Evolutionary conservation across 2,888 invertebrate genomes (phyloP), one percentile per base, ranked within the genome.

Genomic region (Scrobipalpa atriplicella): DNA sequence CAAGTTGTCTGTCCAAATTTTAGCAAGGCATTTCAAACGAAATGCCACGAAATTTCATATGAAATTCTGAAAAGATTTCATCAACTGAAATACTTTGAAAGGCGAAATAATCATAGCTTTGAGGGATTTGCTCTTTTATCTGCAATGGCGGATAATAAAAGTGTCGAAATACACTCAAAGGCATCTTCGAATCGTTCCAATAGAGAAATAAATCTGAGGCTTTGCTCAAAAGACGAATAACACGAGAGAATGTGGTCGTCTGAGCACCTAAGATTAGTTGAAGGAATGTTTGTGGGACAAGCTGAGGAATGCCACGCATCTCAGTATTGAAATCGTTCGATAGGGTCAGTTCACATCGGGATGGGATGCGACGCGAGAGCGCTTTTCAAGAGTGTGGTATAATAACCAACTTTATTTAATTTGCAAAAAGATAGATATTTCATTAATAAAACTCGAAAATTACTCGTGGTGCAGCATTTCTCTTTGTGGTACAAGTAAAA

Each of bases 121-220:
- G 47, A 47, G 10, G 16, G 47, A 47, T 47, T 47, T 47, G 47
- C 47, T 47, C 47, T 5, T 47, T 47, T 47, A n/a, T 47, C 47
- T 47, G 47, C 47, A 47, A 47, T 47, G n/a, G n/a, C 16, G 47
- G 47, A 47, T 47, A 16, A 47, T 47, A 47, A 19, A 52, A 52
- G 52, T 52, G 11, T 19, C 19, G 19, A 52, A 52, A 52, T 52
- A 52, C 54, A 56, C 13, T 56, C 54, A 56, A 56, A 56, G 21
- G 29, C 18, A 11, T 21, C 6, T n/a, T 1, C 13, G 21, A 19
- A 52, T 52, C 19, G 18, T 9, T 10, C 21, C 52, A 19, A 19
- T 21, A 21, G 21, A 21, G n/a, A 19, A 56, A 56, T 56, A 5
- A 56, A 56, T 21, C 13, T 56, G 11, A 10, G 11, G 13, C 11